Percentiles rank a stretch among this genome's conserved stretches.
Evolutionary conservation across 2,888 invertebrate species (phyloP).

Genomic region (Aricia artaxerxes): DNA sequence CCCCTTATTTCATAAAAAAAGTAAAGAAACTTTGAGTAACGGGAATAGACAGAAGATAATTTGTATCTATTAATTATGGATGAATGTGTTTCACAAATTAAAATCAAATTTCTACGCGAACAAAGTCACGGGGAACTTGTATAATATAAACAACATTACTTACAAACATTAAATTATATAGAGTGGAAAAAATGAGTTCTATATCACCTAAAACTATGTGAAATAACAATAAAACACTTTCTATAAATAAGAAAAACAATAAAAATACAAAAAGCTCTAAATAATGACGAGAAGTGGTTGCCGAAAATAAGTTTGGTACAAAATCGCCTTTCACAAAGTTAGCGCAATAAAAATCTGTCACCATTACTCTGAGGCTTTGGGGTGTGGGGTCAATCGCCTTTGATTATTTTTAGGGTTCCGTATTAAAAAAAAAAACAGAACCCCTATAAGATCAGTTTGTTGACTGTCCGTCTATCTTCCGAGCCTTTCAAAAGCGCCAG

Average conservation of each 20-base stretch:
- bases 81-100: no score
- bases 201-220: background rate
- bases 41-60: no score
- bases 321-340: background rate
- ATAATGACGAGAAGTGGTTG: background rate
- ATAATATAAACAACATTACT: background rate
- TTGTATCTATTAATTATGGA: no score
- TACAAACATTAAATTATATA: background rate
- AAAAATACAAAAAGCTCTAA: background rate
- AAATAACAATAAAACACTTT: slow-evolving; percentile 2
- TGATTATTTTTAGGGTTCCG: background rate
- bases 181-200: background rate
- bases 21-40: no score
- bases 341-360: slow-evolving; percentile 2
- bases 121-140: background rate
- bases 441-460: background rate
- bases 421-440: background rate
- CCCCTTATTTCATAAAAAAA: no score
- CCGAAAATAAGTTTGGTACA: background rate
- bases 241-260: background rate
- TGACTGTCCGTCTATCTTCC: background rate
- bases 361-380: background rate
- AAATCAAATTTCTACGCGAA: no score
- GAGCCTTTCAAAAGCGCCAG: background rate
- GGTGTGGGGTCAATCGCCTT: background rate